These are phyloP conservation scores for Ectropis crepuscularia DNA, from an alignment of 2,888 invertebrate species.

Conservation along the genomic window DNA sequence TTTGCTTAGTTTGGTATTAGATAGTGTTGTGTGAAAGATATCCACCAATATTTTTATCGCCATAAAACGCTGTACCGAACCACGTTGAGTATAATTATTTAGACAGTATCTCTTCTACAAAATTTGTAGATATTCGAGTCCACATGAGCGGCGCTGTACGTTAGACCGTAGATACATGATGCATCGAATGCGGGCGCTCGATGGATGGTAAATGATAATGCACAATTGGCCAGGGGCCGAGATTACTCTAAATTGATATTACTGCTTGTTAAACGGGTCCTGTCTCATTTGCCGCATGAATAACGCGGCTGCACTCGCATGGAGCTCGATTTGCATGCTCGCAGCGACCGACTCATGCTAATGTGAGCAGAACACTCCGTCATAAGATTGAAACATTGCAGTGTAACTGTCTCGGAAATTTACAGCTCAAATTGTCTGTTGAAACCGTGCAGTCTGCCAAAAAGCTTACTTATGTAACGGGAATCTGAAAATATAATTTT, in stretches of 20 bases:
- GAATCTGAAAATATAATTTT: too few species aligned
- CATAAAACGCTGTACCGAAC: too few species aligned
- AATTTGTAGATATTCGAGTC: too few species aligned
- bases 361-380: slow-evolving; percentile 13
- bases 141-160: slow-evolving; percentile 1
- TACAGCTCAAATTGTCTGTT: slow-evolving; percentile 4
- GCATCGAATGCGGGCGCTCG: slow-evolving; percentile 59
- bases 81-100: too few species aligned
- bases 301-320: slow-evolving; percentile 33
- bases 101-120: too few species aligned
- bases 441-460: slow-evolving; percentile 5
- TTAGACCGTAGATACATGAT: slow-evolving; percentile 16
- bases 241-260: slow-evolving; percentile 61
- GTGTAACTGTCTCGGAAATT: slow-evolving; percentile 14
- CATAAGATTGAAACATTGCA: slow-evolving; percentile 9
- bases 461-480: neutral
- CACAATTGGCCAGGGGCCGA: slow-evolving; percentile 56
- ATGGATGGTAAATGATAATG: slow-evolving; percentile 57
- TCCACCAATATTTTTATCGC: too few species aligned
- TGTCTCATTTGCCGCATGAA: slow-evolving; percentile 43
- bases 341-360: slow-evolving; percentile 2
- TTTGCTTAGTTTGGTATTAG: too few species aligned
- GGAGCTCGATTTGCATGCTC: slow-evolving; percentile 29
- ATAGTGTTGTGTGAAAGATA: too few species aligned
- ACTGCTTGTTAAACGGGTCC: slow-evolving; percentile 47